Evolutionary conservation across 2,113 vertebrate species (phyloP), one percentile per base, ranked within the genome.

Genomic region (Vireo altiloquus): DNA sequence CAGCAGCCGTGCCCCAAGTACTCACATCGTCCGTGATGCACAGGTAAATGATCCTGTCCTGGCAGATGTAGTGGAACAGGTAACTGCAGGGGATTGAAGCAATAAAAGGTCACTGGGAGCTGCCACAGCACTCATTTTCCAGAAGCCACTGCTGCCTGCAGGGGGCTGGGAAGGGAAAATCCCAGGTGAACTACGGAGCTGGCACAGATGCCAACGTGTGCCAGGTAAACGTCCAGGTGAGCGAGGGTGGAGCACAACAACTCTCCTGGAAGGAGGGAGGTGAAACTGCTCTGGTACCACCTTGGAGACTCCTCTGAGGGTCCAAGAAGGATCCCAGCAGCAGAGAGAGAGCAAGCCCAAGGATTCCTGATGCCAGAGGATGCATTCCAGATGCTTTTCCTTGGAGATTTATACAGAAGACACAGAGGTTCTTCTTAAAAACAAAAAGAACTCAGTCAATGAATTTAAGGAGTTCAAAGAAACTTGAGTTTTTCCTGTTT

Each of bases 11-110:
- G 37, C 65, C 66, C 68, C 72, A 77, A 33, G 54, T 97, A 99
- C 99, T 99, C 97, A 99, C 99, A 87, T 99, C 99, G 85, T 99
- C 99, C 40, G 99, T 99, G 97, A 99, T 99, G 97, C 99, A 99
- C 93, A 99, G 98, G 98, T 99, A 99, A 70, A 99, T 98, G 88
- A 99, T 99, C 97, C 99, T 98, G 98, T 99, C 99, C 94, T 99
- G 99, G 95, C 99, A 99, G 98, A 99, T 99, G 97, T 99, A 99
- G 97, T 99, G 99, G 96, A 99, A 99, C 65, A 99, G 98, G 76
- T 99, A 99, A 97, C 99, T 99, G 97, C 60, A 91, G 96, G 97
- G 82, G 79, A 84, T 96, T 1, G 17, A 96, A 94, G 40, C 50
- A 90, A 59, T 52, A 92, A 20, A 25, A 70, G 3, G 8, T 94